Evolutionary conservation across 2,888 invertebrate genomes (phyloP).

Genomic region (Chloroclystis v-ata): DNA sequence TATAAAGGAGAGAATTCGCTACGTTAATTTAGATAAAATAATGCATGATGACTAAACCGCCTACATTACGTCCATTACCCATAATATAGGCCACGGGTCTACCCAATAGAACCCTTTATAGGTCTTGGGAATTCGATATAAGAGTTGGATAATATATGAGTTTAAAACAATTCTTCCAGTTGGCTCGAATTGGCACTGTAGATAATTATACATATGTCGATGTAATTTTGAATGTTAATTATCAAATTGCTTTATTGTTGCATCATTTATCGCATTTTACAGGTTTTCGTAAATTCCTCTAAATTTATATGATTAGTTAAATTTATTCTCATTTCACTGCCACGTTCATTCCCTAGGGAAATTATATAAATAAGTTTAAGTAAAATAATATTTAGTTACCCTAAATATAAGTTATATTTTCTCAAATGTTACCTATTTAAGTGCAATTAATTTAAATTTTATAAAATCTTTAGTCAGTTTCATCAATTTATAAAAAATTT

Average conservation of each 20-base stretch:
- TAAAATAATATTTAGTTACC: constrained; percentile 56
- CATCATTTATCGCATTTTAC: constrained; percentile 33
- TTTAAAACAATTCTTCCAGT: too few species aligned
- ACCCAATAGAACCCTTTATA: too few species aligned
- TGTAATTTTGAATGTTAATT: background rate
- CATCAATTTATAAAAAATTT: background rate
- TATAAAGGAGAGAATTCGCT: too few species aligned
- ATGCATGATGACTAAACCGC: too few species aligned
- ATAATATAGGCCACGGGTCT: too few species aligned
- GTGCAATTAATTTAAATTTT: constrained; percentile 26
- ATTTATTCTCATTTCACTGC: constrained; percentile 40
- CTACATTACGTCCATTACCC: too few species aligned
- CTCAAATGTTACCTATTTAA: constrained; percentile 51
- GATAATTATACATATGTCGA: too few species aligned
- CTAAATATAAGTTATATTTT: constrained; percentile 39
- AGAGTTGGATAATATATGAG: too few species aligned
- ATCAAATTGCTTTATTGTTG: background rate
- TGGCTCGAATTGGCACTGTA: too few species aligned
- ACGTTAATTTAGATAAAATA: too few species aligned
- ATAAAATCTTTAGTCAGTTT: background rate
- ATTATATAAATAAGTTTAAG: constrained; percentile 19
- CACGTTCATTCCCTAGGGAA: constrained; percentile 40
- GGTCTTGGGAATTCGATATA: too few species aligned
- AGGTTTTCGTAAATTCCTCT: constrained; percentile 45
- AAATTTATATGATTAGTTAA: constrained; percentile 15